Base-by-base conservation (phyloP, 2,888 invertebrate genomes). In the Hoplodrina ambigua region DNA sequence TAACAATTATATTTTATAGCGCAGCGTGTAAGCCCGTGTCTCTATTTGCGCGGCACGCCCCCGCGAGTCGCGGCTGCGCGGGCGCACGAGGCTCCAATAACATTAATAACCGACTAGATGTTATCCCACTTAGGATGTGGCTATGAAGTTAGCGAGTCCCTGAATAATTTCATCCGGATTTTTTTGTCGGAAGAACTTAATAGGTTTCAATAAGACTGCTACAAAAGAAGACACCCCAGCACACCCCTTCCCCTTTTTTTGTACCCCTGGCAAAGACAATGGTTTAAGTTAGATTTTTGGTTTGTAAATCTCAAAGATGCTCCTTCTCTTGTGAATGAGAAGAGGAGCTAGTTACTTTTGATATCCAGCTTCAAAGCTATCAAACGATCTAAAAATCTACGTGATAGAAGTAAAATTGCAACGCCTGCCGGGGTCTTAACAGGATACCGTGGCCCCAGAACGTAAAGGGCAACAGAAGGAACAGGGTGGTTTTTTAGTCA, bases 11-110 rank as follows among this genome's bases (percentile, higher is more conserved):
- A 64, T 66, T 78, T 61, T 64, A 78, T 63, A 72, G 56, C 49
- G 30, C 46, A 69, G 69, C 63, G 69, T 65, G 75, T 75, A 75
- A 61, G 64, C 56, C 62, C 41, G 72, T 79, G 86, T 78, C 82
- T 87, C 81, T 82, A 86, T 87, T 83, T 80, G 81, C 76, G 68
- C 77, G 78, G 78, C 86, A 77, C 78, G 81, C 80, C 82, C 78
- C 72, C 75, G 65, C 69, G 44, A 41, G 46, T 60, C 44, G 49
- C n/a, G 37, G 54, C 77, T 66, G 76, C 80, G 80, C 81, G 69
- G 59, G 74, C 83, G 80, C 78, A 75, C 80, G 81, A 74, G 65
- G 73, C 68, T 65, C 80, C 74, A 78, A 82, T 86, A 78, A 80
- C 77, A 74, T 83, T 85, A 78, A 84, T 85, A 84, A 79, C 67